phyloP scores from a whole-genome alignment of 2,888 invertebrate genomes.

The Plagodis pulveraria region DNA sequence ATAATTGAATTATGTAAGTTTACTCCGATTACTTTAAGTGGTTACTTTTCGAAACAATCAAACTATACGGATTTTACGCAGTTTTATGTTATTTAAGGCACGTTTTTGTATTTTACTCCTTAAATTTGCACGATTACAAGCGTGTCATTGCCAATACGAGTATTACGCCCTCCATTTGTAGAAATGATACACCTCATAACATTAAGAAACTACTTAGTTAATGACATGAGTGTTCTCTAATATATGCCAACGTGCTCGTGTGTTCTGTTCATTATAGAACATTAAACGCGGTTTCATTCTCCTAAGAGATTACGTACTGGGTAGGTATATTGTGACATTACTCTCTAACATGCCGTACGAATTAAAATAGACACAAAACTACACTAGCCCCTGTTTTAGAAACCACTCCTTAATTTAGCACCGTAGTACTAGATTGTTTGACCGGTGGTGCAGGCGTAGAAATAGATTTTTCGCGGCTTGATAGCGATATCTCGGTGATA shows the following conservation, averaged over 20 bases:
- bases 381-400: conserved; percentile 45
- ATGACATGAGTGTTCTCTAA: no score
- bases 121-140: no score
- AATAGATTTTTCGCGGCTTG: conserved; percentile 53
- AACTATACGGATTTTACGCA: no score
- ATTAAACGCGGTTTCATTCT: neutral
- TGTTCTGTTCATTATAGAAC: neutral
- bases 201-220: no score
- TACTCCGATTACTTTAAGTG: no score
- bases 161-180: no score
- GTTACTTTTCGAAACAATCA: no score
- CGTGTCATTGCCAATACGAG: no score
- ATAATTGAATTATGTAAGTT: no score
- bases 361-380: conserved; percentile 56
- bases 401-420: conserved; percentile 59
- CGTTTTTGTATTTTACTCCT: no score
- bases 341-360: conserved; percentile 56
- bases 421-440: conserved; percentile 56
- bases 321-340: conserved; percentile 3
- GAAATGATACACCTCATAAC: no score
- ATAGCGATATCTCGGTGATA: conserved; percentile 48
- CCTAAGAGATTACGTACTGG: conserved; percentile 10
- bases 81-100: no score
- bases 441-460: conserved; percentile 56
- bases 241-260: neutral